Conservation (phyloP, 2,888 invertebrate species). For the Conistra vaccinii region DNA sequence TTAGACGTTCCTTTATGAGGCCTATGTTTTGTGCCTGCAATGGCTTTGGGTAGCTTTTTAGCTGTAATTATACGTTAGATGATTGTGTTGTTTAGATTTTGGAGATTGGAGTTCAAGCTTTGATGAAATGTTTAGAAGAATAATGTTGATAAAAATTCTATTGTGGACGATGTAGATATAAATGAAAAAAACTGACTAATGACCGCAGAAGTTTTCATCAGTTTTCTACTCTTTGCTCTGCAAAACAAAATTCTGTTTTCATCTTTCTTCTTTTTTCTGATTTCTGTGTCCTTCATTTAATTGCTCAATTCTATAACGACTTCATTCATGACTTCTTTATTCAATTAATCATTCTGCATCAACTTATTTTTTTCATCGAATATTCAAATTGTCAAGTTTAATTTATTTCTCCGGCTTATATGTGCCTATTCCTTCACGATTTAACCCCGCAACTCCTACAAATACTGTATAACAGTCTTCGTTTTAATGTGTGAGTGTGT, state of each 20-base stretch:
- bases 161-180: neutral
- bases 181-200: neutral
- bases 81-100: conserved; percentile 18
- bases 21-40: conserved; percentile 37
- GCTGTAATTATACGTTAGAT: conserved; percentile 43
- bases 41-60: conserved; percentile 33
- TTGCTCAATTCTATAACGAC: neutral
- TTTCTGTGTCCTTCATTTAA: neutral
- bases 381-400: neutral
- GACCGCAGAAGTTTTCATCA: neutral
- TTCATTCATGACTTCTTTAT: neutral
- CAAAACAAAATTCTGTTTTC: neutral
- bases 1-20: conserved; percentile 71
- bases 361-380: neutral
- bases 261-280: neutral
- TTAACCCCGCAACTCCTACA: conserved; percentile 5
- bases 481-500: neutral
- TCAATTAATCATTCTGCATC: neutral
- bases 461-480: conserved; percentile 8
- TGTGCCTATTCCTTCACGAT: conserved; percentile 13
- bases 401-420: neutral
- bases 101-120: conserved; percentile 18
- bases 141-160: neutral
- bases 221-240: neutral
- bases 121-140: neutral